Conservation (phyloP, 2,113 vertebrate genomes). For the Micronycteris hirsuta region DNA sequence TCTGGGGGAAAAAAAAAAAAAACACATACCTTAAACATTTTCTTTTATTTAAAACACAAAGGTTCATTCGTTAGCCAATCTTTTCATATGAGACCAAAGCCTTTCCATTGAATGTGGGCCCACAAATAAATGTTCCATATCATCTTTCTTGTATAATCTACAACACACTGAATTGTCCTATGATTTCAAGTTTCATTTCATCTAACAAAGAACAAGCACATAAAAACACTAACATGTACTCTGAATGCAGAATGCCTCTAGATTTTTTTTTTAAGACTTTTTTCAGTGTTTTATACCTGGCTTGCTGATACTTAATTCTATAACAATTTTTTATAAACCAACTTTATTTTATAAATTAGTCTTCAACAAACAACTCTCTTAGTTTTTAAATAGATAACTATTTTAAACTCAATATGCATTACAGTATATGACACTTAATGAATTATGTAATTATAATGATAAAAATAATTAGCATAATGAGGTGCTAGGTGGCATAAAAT, state of each 20-base stretch:
- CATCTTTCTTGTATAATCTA: not conserved
- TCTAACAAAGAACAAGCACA: conserved; percentile 18
- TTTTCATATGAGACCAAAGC: conserved; percentile 2
- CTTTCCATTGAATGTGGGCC: not conserved
- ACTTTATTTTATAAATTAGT: not conserved
- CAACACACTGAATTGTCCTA: not conserved
- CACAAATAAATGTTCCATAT: not conserved
- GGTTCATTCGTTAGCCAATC: not conserved
- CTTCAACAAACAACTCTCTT: not conserved
- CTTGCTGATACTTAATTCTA: conserved; percentile 2
- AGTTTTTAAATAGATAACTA: not conserved
- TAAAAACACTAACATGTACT: not conserved
- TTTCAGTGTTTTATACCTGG: not conserved
- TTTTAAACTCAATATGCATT: conserved; percentile 16
- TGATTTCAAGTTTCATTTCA: conserved; percentile 34
- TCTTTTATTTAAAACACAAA: conserved; percentile 19
- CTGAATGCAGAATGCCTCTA: not conserved
- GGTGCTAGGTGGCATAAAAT: not conserved
- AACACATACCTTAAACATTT: not conserved
- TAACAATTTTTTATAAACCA: not conserved
- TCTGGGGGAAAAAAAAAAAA: not conserved
- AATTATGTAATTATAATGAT: not conserved
- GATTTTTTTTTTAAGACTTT: conserved; percentile 3
- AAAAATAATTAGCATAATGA: not conserved
- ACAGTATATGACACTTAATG: not conserved